Evolutionary conservation across 2,797 vertebrate genomes (phyloP), one percentile per base, ranked within the genome.

Genomic region (Huso huso): DNA sequence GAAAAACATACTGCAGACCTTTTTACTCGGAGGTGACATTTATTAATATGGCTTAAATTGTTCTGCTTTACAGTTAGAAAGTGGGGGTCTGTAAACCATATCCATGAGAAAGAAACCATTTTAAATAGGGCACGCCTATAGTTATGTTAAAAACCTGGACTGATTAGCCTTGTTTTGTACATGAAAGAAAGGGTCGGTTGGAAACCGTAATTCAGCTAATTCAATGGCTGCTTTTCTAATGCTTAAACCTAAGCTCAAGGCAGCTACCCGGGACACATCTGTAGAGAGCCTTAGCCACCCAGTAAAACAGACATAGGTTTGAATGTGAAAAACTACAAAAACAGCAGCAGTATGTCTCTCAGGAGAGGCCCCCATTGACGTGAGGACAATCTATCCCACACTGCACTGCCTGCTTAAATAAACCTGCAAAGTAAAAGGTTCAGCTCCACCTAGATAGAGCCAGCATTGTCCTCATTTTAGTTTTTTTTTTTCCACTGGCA

Each of bases 241-340:
- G 5, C 7, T 10, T 48, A 1, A 67, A 6, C 65, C 10, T 1
- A 18, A 71, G 7, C 1, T 15, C 10, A 48, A 4, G n/a, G 52
- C 9, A 55, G 10, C 13, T 51, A 2, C 62, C 58, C 0, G 0
- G 11, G 9, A 55, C 10, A 5, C 0, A 37, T 37, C 0, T 1
- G 1, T 13, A 0, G 10, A 49, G 66, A 74, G 3, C 51, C 68
- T 59, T 37, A 70, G 68, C 65, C 62, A 52, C 0, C 0, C 6
- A 64, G 48, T 6, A 3, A 62, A 1, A 7, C 64, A 62, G 3
- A 0, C 1, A 6, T 13, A 68, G 13, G 63, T 52, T 65, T 15
- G 11, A 51, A 66, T 0, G 2, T 1, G 48, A 64, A 51, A 48
- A 37, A 67, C 6, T 6, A 65, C 73, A 49, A 59, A 12, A 0